Evolutionary conservation across 2,113 vertebrate genomes (phyloP).

Genomic region (Neoarius graeffei): DNA sequence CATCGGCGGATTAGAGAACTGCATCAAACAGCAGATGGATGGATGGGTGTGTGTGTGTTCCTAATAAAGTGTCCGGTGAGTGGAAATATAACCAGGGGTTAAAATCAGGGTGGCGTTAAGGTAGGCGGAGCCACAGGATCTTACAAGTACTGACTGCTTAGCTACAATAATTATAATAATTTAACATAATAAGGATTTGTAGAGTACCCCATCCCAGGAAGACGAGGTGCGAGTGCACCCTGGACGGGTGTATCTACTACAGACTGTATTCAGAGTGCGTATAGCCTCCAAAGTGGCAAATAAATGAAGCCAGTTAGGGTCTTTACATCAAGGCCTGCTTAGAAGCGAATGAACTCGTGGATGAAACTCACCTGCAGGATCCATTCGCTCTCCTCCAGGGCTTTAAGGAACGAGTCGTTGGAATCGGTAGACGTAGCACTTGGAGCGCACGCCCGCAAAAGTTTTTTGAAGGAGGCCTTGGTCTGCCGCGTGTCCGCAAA

Average conservation of each 20-base stretch:
- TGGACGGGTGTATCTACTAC: not conserved
- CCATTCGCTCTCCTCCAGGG: slow-evolving; percentile 94
- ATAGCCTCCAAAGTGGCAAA: not conserved
- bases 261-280: not conserved
- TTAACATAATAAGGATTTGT: not conserved
- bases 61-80: no score
- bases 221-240: not conserved
- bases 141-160: not conserved
- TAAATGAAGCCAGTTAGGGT: not conserved
- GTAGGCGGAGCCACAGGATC: not conserved
- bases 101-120: not conserved
- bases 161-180: no score
- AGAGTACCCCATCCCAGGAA: not conserved
- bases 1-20: no score
- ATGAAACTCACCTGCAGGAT: slow-evolving; percentile 83
- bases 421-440: slow-evolving; percentile 83
- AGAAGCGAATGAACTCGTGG: not conserved
- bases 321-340: not conserved
- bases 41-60: no score
- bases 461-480: slow-evolving; percentile 92
- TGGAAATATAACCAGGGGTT: not conserved
- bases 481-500: slow-evolving; percentile 91
- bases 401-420: slow-evolving; percentile 90
- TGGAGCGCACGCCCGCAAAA: slow-evolving; percentile 91
- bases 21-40: no score